Evolutionary conservation across 2,113 vertebrate genomes (phyloP), one percentile per base, ranked within the genome.

Genomic region (Prochilodus magdalenae): DNA sequence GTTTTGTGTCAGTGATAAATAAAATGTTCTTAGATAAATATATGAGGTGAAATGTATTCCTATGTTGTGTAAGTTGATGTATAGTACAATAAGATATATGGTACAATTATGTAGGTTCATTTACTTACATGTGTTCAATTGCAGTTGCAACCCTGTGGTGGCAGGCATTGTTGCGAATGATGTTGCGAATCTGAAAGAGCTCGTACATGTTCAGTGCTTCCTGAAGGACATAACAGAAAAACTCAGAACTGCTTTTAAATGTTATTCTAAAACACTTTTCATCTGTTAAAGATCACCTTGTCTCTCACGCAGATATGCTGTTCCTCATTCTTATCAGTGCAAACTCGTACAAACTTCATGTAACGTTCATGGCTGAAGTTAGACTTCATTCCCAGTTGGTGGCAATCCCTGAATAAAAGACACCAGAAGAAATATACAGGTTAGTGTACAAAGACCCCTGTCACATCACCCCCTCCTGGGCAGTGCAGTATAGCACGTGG

Each of bases 321-420:
- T 29, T 24, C 13, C 1, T 20, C 24, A 1, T 20, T 2, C 4
- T 53, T 0, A 47, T 6, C 16, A 10, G 7, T 51, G 12, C 20
- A n/a, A 70, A 70, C 66, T 24, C 36, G 44, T n/a, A 62, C 44
- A 53, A 77, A 77, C 59, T 47, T 33, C 18, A 66, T 53, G 27
- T 30, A 77, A 13, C 75, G 62, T 14, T 67, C 26, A 53, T 77
- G 47, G 11, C 62, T 67, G 47, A 77, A 77, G 62, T 67, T 36
- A 2, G 4, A 30, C 24, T 30, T 53, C 44, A 77, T 67, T 0
- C 75, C 75, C 20, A 77, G 27, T 36, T 67, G 62, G 5, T 24
- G 62, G 14, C 60, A 77, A n/a, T 77, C 75, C 18, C 75, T 77
- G 22, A 14, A 15, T 66, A 24, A 70, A 40, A 12, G 22, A 14